Evolutionary conservation across 1,140 invertebrate genomes (phyloP), one percentile per base, ranked within the genome.

Genomic region (Kradibia gibbosae): DNA sequence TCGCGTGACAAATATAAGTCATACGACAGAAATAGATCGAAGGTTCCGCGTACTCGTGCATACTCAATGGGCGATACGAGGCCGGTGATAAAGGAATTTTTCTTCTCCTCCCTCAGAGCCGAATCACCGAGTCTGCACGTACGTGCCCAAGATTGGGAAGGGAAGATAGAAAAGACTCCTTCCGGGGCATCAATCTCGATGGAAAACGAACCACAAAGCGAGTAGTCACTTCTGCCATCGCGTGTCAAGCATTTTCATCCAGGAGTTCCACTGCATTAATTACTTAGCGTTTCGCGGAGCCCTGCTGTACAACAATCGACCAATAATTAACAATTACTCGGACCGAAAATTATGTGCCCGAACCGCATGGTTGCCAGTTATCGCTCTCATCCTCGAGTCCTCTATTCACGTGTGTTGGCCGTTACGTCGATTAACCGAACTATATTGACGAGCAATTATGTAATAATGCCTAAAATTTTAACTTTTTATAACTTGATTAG

Each of bases 261-360:
- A 72, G 65, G 48, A 83, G 74, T 83, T 82, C 71, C 84, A 87
- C 83, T 75, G 83, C 84, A 39, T 74, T 74, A 57, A 74, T 76
- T 65, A 77, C 60, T 25, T 60, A n/a, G 31, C 17, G 36, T 20
- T 25, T 15, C 45, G 36, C 31, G 55, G 55, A 45, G 22, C 36
- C 31, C n/a, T 42, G 34, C 45, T 3, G 28, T 82, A 53, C 50
- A 88, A 88, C 86, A 89, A 88, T 89, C 79, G 88, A 81, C 83
- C 87, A 86, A 88, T 89, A 89, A 90, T 90, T 89, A 90, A 89
- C 88, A 89, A 90, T 90, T 89, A 89, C 84, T 82, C 85, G 85
- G 86, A 84, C 85, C 86, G 87, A 85, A 88, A 89, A 90, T 90
- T 87, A 87, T 87, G 87, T 86, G 87, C 82, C 85, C 48, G 73